Evolutionary conservation across 53 echinoderm and acorn worm species (phyloP), one percentile per base, ranked within the genome.

Genomic region (Temnopleurus reevesii): DNA sequence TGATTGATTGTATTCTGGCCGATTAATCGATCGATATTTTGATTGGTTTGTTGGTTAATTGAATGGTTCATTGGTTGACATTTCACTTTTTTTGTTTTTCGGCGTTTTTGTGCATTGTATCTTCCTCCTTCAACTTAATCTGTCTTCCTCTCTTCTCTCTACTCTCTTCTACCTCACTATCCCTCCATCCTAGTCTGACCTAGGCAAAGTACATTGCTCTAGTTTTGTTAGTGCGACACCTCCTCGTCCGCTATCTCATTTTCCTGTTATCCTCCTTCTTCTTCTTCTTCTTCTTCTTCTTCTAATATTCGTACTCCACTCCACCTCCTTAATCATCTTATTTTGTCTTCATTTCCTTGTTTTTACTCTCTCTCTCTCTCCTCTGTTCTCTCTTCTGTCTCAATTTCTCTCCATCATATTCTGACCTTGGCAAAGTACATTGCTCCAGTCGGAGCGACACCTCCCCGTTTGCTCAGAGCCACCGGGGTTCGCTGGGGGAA

Each of bases 371-470:
- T 66, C 36, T 66, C 66, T 31, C 66, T 66, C 36, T 27, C 34
- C 15, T 43, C 19, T 24, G 36, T 43, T 0, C 41, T 76, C 2
- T 30, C 10, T 12, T 76, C 26, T 76, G 36, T 2, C 45, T 44
- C 24, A 4, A n/a, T 7, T n/a, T 7, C 63, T 24, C 26, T 76
- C 44, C 15, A 43, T 21, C n/a, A 23, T 10, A 6, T 15, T 2
- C 0, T 77, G 79, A 77, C 79, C 49, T 77, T 77, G 66, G 41
- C 21, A 66, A 66, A 66, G 66, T 66, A 29, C 66, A 66, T 66
- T 66, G 66, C 35, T 66, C 66, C 41, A 38, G 38, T 66, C 66
- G 5, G n/a, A n/a, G n/a, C 66, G 38, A 66, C 66, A 66, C 66
- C 66, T 66, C 66, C 41, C 38, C 27, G 66, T 66, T 66, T 66